Evolutionary conservation across 2,797 vertebrate genomes (phyloP), one percentile per base, ranked within the genome.

Genomic region (Sciurus carolinensis): DNA sequence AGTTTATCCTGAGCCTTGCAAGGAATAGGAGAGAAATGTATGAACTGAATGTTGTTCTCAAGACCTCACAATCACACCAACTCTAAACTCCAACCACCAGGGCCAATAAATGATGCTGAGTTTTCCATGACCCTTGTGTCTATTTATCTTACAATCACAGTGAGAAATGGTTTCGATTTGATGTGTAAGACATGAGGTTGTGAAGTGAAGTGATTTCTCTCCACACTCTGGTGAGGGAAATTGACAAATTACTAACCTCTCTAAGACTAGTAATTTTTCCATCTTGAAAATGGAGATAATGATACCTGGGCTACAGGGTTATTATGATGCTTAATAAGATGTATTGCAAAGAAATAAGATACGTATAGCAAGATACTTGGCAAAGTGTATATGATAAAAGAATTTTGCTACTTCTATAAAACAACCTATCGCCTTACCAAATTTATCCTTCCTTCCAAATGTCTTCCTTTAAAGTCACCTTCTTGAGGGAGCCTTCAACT

Each of bases 371-470:
- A 87, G 86, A 64, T 57, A 66, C 2, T 50, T 89, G 30, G 47
- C 12, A 85, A 90, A 81, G 73, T 30, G 1, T 30, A 47, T 77
- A 77, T 22, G 39, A 77, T 77, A 52, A 94, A 87, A 84, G 2
- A 84, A 66, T 47, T 71, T 72, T 92, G 33, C 18, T 75, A 47
- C 30, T 90, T 75, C 50, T 76, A n/a, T 13, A 73, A 73, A 76
- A 54, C 3, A 79, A 39, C 0, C 15, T 84, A 39, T 79, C 64
- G 15, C 18, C 57, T 91, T 79, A 26, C 5, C 77, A 89, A 86
- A 77, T 54, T 24, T 52, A 54, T 39, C 93, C 5, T 82, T 91
- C 62, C 36, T 90, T 94, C 22, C 93, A 86, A n/a, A 93, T 42
- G 64, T 52, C 79, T 39, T 39, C 7, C 7, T 79, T 72, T 57